These are phyloP conservation scores for Muntiacus muntjak DNA, from an alignment of 2,113 vertebrate genomes.

Conservation along the genomic window DNA sequence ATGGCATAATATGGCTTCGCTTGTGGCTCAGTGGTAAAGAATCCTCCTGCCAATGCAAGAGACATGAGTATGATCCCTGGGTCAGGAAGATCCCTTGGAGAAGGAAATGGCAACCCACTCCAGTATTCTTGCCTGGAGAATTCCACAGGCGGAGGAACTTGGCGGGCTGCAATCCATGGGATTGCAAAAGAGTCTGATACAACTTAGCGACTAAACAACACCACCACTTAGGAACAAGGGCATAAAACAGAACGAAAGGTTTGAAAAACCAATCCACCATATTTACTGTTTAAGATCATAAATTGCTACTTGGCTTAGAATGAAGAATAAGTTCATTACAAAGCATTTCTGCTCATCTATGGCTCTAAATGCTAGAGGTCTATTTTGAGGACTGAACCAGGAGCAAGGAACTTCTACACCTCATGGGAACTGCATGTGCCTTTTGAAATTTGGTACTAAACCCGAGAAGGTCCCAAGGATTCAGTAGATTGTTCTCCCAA, in stretches of 20 bases:
- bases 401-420: background rate
- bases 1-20: fast-evolving
- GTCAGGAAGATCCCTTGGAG: background rate
- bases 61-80: background rate
- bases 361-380: background rate
- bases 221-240: background rate
- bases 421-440: background rate
- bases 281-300: background rate
- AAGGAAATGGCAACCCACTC: background rate
- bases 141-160: background rate
- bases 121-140: background rate
- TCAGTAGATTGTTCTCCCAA: background rate
- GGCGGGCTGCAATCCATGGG: background rate
- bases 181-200: background rate
- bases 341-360: background rate
- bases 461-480: background rate
- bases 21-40: background rate
- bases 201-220: background rate
- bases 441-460: background rate
- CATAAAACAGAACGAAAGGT: background rate
- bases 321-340: background rate
- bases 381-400: background rate
- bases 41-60: background rate
- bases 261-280: background rate
- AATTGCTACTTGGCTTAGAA: background rate